These are phyloP conservation scores for Lamproptera curius DNA, from an alignment of 2,888 invertebrate genomes.

Conservation along the genomic window DNA sequence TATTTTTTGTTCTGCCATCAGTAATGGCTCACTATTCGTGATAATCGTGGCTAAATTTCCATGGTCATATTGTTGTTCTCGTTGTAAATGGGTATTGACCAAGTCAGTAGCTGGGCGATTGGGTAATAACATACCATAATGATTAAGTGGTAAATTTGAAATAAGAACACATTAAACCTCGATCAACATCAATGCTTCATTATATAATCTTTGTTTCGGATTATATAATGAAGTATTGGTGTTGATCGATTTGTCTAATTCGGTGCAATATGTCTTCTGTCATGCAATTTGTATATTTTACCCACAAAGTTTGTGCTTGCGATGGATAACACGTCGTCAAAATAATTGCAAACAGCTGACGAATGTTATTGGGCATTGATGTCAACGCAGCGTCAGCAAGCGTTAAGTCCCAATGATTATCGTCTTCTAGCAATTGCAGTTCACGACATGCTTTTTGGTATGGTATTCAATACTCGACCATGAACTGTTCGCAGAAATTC, in stretches of 20 bases:
- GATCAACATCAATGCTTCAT: constrained; percentile 34
- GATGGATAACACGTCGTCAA: constrained; percentile 31
- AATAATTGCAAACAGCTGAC: no score
- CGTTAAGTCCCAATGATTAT: constrained; percentile 12
- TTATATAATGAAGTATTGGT: constrained; percentile 27
- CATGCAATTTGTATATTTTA: constrained; percentile 31
- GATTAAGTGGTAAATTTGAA: no score
- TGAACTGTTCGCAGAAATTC: constrained; percentile 29
- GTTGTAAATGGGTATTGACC: constrained; percentile 28
- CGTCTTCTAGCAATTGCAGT: constrained; percentile 25
- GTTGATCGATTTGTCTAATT: constrained; percentile 23
- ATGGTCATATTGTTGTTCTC: constrained; percentile 30
- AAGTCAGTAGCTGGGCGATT: constrained; percentile 25
- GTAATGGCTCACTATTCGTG: no score
- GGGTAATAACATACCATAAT: constrained; percentile 31
- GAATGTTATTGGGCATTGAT: no score
- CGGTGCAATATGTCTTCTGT: constrained; percentile 27
- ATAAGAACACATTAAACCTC: constrained; percentile 35
- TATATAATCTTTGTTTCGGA: no score
- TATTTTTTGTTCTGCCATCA: neutral
- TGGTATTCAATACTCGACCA: constrained; percentile 23
- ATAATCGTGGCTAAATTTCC: constrained; percentile 22
- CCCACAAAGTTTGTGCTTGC: no score
- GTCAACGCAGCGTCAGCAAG: constrained; percentile 9
- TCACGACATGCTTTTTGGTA: constrained; percentile 29